These are phyloP conservation scores for Himalopsyche kuldschensis DNA, from an alignment of 2,888 invertebrate species.

Conservation along the genomic window DNA sequence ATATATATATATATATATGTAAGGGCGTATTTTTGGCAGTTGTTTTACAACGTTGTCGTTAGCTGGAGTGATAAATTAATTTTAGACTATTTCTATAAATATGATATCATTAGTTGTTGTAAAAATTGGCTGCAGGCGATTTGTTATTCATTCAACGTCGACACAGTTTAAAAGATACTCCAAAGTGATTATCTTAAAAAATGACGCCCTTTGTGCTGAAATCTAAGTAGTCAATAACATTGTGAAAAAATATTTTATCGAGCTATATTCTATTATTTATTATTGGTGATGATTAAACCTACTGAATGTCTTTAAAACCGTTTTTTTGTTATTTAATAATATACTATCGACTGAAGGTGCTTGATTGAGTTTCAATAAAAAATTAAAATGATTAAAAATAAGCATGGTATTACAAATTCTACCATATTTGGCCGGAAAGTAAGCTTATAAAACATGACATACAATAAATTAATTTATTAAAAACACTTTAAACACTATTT, in stretches of 20 bases:
- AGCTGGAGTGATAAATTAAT: constrained; percentile 30
- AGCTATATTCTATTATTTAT: constrained; percentile 18
- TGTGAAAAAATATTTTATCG: constrained; percentile 34
- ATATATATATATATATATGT: background rate
- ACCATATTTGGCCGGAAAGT: too few species aligned
- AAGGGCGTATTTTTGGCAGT: constrained; percentile 33
- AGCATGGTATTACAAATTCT: too few species aligned
- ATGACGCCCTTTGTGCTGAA: constrained; percentile 28
- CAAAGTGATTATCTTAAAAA: constrained; percentile 6
- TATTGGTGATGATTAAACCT: constrained; percentile 6
- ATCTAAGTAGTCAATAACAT: constrained; percentile 16
- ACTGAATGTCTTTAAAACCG: background rate
- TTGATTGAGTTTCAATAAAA: too few species aligned
- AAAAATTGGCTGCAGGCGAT: background rate
- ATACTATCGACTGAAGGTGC: background rate
- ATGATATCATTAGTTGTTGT: background rate
- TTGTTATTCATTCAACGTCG: background rate
- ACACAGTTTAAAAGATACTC: constrained; percentile 2
- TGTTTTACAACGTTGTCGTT: constrained; percentile 28
- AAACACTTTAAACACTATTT: too few species aligned
- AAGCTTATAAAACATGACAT: too few species aligned
- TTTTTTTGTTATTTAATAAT: background rate
- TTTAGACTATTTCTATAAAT: background rate
- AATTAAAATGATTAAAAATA: too few species aligned
- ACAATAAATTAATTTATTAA: too few species aligned